phyloP scores from a whole-genome alignment of 92 coral and sea anemone species.

The Epizoanthus rinbou region DNA sequence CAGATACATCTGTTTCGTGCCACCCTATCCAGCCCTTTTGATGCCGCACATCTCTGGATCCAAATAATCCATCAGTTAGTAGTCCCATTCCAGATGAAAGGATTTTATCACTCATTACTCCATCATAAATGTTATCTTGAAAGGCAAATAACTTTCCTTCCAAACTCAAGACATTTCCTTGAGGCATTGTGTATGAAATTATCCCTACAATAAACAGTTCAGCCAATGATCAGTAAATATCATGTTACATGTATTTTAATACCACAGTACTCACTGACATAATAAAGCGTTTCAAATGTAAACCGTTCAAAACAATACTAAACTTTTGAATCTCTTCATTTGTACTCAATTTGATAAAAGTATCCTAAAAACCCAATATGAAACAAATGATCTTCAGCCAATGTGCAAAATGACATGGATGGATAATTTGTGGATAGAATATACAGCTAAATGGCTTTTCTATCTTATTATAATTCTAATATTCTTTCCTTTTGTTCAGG shows the following conservation, averaged over 20 bases:
- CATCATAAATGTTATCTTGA: conserved; percentile 71
- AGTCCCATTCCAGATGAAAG: conserved; percentile 66
- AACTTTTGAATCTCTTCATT: too few relatives aligned
- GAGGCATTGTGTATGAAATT: conserved; percentile 65
- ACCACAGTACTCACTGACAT: too few relatives aligned
- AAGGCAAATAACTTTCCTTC: conserved; percentile 48
- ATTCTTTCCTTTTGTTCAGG: background rate
- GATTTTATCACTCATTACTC: conserved; percentile 41
- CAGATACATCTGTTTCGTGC: conserved; percentile 48
- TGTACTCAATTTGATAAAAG: too few relatives aligned
- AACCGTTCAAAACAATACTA: conserved; percentile 32
- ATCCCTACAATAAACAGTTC: conserved; percentile 63
- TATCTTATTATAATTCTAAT: too few relatives aligned
- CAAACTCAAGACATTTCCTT: conserved; percentile 61
- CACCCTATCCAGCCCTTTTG: conserved; percentile 71
- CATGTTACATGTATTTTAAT: too few relatives aligned
- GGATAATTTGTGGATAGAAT: too few relatives aligned
- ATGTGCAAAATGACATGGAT: too few relatives aligned
- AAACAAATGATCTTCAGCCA: too few relatives aligned
- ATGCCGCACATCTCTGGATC: conserved; percentile 16
- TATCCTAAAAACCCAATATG: too few relatives aligned
- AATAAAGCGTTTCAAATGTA: too few relatives aligned
- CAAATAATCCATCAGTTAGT: conserved; percentile 62
- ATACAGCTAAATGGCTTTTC: too few relatives aligned
- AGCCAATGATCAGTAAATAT: background rate